Base-by-base conservation (phyloP, 2,113 vertebrate species). In the Girardinichthys multiradiatus region DNA sequence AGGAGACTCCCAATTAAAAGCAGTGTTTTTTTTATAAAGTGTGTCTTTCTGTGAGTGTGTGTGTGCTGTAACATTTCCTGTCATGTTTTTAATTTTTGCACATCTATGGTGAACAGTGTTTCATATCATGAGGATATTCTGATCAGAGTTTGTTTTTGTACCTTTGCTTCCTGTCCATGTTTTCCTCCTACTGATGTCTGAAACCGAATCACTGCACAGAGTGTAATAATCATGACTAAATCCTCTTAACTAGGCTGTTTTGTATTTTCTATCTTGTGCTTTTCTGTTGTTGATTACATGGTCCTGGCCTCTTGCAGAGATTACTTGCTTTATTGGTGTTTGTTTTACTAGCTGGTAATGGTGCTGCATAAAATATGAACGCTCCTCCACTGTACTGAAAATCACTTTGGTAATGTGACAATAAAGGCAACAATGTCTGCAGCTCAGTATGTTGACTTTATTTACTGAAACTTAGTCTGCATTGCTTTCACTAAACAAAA, bases 251-350 rank as follows among this genome's bases (percentile, higher is more conserved):
- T n/a, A n/a, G n/a, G n/a, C n/a, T n/a, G n/a, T 79, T 59, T 68
- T 51, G 68, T 64, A 28, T 77, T 83, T 82, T 85, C 26, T 82
- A 77, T 93, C 92, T 92, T 93, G 74, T 92, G 90, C 58, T 51
- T 89, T 87, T 90, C 71, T 86, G 70, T 29, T 70, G 72, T 72
- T 81, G 69, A 68, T 79, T 1, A 54, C 28, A 30, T 65, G 81
- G 68, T 83, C 82, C 76, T 83, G 76, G 85, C 79, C 79, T n/a
- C 91, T 86, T 72, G n/a, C 68, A 72, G 73, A 65, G 29, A 48
- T 7, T 60, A 42, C 29, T 42, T 19, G 62, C 80, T 85, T 79
- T 29, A 12, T 35, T 35, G 2, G 8, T 13, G 8, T 54, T n/a
- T 54, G 19, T 10, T 54, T 48, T 64, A 63, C 77, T 74, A 79